phyloP scores from a whole-genome alignment of 2,113 vertebrate genomes.

The Recurvirostra avosetta region DNA sequence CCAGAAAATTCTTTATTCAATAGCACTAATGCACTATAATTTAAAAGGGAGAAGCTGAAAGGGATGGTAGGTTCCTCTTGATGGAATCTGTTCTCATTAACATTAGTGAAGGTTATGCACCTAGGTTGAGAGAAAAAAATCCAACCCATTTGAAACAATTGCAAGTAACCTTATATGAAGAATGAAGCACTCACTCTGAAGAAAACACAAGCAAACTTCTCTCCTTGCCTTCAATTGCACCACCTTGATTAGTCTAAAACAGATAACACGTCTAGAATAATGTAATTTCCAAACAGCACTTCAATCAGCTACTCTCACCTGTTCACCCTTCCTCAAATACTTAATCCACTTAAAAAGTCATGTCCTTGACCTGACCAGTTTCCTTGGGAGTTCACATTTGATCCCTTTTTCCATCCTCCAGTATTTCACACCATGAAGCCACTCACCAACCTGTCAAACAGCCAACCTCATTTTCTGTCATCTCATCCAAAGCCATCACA shows the following conservation, averaged over 20 bases:
- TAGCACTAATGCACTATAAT: background rate
- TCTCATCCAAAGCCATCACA: background rate
- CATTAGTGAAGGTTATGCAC: background rate
- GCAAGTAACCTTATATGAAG: background rate
- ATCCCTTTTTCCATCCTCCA: background rate
- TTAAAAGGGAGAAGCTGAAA: conserved; percentile 3
- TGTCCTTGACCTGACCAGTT: background rate
- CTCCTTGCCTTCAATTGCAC: background rate
- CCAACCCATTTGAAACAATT: background rate
- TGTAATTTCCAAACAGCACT: conserved; percentile 33
- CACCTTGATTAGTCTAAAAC: background rate
- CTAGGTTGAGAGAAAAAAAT: background rate
- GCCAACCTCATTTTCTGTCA: background rate
- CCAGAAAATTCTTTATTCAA: conserved; percentile 1
- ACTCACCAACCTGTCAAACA: conserved; percentile 7
- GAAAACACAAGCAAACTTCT: background rate
- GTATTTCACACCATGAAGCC: background rate
- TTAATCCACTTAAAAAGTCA: conserved; percentile 41
- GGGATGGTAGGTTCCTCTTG: background rate
- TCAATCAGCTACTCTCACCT: conserved; percentile 21
- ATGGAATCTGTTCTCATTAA: background rate
- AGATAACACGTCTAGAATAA: background rate
- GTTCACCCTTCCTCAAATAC: background rate
- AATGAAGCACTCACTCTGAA: background rate
- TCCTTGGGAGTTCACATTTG: conserved; percentile 10